phyloP scores from a whole-genome alignment of 2,888 invertebrate genomes.

The Cataglyphis livida region DNA sequence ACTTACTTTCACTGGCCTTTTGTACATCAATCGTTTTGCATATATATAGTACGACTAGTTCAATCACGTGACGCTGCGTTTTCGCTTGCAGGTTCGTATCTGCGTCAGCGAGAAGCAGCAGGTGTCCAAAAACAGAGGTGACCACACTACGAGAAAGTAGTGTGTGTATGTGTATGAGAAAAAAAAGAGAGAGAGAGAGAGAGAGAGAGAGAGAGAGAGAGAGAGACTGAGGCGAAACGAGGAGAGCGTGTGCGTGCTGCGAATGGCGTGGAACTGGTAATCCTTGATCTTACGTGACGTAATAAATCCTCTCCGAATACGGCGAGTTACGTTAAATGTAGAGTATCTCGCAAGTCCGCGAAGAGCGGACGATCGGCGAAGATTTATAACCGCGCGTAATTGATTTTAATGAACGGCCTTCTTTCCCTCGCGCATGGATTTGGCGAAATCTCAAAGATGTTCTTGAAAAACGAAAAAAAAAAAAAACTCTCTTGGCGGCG shows the following conservation, averaged over 20 bases:
- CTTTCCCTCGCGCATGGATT: constrained; percentile 20
- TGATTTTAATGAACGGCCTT: constrained; percentile 38
- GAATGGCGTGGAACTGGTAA: constrained; percentile 52
- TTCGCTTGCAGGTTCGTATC: constrained; percentile 40
- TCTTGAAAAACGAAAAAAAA: constrained; percentile 20
- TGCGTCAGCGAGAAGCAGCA: constrained; percentile 56
- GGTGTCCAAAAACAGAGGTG: constrained; percentile 64
- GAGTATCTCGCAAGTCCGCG: constrained; percentile 31
- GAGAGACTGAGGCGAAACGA: constrained; percentile 6
- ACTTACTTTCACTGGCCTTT: constrained; percentile 51
- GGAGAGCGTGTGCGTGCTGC: constrained; percentile 46
- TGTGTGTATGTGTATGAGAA: neutral
- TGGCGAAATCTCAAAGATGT: constrained; percentile 40
- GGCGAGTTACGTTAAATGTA: constrained; percentile 39
- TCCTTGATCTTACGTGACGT: constrained; percentile 54
- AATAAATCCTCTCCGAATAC: constrained; percentile 43
- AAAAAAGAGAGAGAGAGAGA: constrained; percentile 1
- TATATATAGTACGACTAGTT: constrained; percentile 44
- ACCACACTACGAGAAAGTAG: constrained; percentile 42
- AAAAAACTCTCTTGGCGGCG: neutral
- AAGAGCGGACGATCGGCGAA: neutral
- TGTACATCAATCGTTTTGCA: constrained; percentile 34
- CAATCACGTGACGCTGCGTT: constrained; percentile 48
- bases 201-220: neutral
- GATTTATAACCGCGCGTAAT: constrained; percentile 41